phyloP scores from a whole-genome alignment of 2,888 invertebrate species.

The Chloroclystis v-ata region DNA sequence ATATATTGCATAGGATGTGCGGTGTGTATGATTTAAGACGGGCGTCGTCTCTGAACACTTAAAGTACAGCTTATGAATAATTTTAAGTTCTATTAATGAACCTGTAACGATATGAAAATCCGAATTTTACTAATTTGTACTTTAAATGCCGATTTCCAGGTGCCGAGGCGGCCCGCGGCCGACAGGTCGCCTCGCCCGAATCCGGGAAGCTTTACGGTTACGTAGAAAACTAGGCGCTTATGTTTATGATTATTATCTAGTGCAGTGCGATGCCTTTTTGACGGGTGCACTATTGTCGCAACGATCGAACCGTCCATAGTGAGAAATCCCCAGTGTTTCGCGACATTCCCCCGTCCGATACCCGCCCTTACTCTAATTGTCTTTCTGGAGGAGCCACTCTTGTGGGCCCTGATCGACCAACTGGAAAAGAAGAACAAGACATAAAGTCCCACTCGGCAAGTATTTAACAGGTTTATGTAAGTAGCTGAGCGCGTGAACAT shows the following conservation, averaged over 20 bases:
- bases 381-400: constrained; percentile 79
- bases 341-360: constrained; percentile 73
- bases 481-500: constrained; percentile 74
- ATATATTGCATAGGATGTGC: constrained; percentile 43
- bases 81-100: constrained; percentile 67
- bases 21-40: constrained; percentile 48
- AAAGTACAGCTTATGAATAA: constrained; percentile 77
- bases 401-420: constrained; percentile 78
- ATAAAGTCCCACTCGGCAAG: constrained; percentile 74
- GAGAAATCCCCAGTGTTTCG: constrained; percentile 75
- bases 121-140: constrained; percentile 78
- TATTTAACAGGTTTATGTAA: constrained; percentile 66
- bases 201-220: constrained; percentile 57
- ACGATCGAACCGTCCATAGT: constrained; percentile 73
- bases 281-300: constrained; percentile 69
- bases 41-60: constrained; percentile 75
- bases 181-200: constrained; percentile 68
- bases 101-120: constrained; percentile 78
- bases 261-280: constrained; percentile 78
- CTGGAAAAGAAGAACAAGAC: constrained; percentile 78
- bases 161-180: constrained; percentile 68
- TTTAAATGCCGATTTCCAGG: constrained; percentile 77
- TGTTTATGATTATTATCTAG: constrained; percentile 45
- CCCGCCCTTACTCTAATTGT: constrained; percentile 75
- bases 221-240: constrained; percentile 66